A percentile compares a stretch with the other conserved stretches of the same genome.
Evolutionary conservation across 2,888 invertebrate species (phyloP).

Genomic region (Napeogenes sylphis): DNA sequence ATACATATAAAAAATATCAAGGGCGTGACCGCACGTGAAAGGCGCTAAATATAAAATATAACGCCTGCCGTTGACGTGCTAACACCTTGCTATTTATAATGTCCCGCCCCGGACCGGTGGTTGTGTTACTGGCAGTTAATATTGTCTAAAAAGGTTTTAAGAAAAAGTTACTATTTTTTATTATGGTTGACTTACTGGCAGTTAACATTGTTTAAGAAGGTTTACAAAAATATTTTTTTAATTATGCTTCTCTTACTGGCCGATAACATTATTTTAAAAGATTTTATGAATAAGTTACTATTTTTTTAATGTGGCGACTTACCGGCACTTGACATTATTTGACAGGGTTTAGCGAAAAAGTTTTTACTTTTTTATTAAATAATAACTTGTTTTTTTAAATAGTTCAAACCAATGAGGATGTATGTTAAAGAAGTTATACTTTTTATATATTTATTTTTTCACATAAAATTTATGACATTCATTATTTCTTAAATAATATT

Average conservation of each 20-base stretch:
- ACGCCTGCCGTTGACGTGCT: slow-evolving; percentile 37
- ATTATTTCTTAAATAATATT: slow-evolving; percentile 25
- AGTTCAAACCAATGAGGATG: not conserved
- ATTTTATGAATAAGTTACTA: too few relatives aligned
- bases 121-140: slow-evolving; percentile 29
- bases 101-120: slow-evolving; percentile 22
- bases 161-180: slow-evolving; percentile 18
- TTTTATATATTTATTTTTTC: slow-evolving; percentile 31
- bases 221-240: too few relatives aligned
- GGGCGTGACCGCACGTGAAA: slow-evolving; percentile 28
- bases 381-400: too few relatives aligned
- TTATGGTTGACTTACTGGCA: not conserved
- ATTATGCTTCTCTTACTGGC: too few relatives aligned
- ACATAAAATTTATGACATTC: slow-evolving; percentile 31
- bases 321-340: too few relatives aligned
- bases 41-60: slow-evolving; percentile 35
- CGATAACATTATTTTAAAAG: too few relatives aligned
- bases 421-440: slow-evolving; percentile 10
- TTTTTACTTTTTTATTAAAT: too few relatives aligned
- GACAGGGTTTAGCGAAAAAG: too few relatives aligned
- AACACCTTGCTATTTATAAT: slow-evolving; percentile 38
- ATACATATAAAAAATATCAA: slow-evolving; percentile 17
- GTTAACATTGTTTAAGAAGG: not conserved
- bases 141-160: slow-evolving; percentile 18
- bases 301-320: too few relatives aligned